A percentile compares a stretch with the other conserved stretches of the same genome.
These are phyloP conservation scores for Penaeus vannamei DNA, from an alignment of 1,140 invertebrate species.

Conservation along the genomic window DNA sequence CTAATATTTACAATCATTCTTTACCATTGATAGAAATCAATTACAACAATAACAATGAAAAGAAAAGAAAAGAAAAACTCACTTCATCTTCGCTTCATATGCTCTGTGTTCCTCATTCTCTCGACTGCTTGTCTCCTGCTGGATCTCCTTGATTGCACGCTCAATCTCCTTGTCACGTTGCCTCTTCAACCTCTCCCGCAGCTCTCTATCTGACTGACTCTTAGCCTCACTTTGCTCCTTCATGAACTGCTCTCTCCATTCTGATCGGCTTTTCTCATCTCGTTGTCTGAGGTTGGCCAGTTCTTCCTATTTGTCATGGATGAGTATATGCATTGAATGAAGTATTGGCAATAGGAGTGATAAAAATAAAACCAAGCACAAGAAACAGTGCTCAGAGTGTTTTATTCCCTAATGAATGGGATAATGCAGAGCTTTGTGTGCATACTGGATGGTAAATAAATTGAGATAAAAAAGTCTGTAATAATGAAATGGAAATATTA, in stretches of 20 bases:
- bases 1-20: neutral
- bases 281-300: neutral
- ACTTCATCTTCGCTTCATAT: slow-evolving; percentile 43
- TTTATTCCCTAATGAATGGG: too few species aligned
- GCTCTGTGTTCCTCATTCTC: slow-evolving; percentile 33
- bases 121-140: slow-evolving; percentile 46
- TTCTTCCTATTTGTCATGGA: slow-evolving; percentile 29
- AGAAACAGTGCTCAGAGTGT: too few species aligned
- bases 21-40: neutral
- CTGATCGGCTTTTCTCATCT: slow-evolving; percentile 38
- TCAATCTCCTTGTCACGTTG: slow-evolving; percentile 62
- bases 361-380: neutral
- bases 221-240: slow-evolving; percentile 45
- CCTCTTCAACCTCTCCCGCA: slow-evolving; percentile 52
- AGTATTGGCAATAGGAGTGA: neutral
- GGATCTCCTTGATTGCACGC: slow-evolving; percentile 49
- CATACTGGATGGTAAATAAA: too few species aligned
- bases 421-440: too few species aligned
- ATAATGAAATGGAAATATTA: too few species aligned
- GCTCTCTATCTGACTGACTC: slow-evolving; percentile 43
- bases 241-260: slow-evolving; percentile 52
- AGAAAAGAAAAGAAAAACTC: neutral
- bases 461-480: too few species aligned
- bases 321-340: neutral
- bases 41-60: neutral